Conservation (phyloP, 23 tunicate species). For the Clavelina lepadiformis region DNA sequence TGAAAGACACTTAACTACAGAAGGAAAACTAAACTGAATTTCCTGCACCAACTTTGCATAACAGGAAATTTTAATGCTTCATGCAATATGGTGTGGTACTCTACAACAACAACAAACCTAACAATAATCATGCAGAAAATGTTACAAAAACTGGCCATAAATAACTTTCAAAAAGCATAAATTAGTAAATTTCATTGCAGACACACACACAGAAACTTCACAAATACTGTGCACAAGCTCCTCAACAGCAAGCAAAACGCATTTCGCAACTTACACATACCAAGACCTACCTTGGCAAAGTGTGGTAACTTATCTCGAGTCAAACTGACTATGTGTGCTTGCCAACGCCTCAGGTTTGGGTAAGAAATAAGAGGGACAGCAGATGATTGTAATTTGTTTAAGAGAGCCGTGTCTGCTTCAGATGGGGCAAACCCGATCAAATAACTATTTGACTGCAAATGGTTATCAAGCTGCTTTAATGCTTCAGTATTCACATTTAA, state of each 20-base stretch:
- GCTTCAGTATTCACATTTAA: neutral
- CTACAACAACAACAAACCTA: too few species aligned
- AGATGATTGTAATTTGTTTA: neutral
- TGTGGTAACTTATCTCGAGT: neutral
- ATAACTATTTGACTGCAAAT: conserved; percentile 12
- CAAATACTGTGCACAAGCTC: neutral
- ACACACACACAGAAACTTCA: neutral
- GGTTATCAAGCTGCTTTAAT: conserved; percentile 3
- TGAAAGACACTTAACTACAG: too few species aligned
- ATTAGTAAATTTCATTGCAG: too few species aligned
- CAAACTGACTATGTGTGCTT: neutral
- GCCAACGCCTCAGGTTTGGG: conserved; percentile 13
- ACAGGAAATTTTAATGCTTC: too few species aligned
- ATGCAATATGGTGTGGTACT: too few species aligned
- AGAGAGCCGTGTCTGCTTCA: conserved; percentile 10
- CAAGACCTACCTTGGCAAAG: neutral
- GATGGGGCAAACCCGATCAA: conserved; percentile 21
- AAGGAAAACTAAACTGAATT: too few species aligned
- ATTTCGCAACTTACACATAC: neutral
- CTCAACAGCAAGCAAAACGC: neutral
- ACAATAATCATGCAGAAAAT: too few species aligned
- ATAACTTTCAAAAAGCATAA: too few species aligned
- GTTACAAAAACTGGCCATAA: too few species aligned
- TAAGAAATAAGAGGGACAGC: neutral
- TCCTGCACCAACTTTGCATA: too few species aligned